Evolutionary conservation across 1,140 invertebrate genomes (phyloP).

Genomic region (Andricus grossulariae): DNA sequence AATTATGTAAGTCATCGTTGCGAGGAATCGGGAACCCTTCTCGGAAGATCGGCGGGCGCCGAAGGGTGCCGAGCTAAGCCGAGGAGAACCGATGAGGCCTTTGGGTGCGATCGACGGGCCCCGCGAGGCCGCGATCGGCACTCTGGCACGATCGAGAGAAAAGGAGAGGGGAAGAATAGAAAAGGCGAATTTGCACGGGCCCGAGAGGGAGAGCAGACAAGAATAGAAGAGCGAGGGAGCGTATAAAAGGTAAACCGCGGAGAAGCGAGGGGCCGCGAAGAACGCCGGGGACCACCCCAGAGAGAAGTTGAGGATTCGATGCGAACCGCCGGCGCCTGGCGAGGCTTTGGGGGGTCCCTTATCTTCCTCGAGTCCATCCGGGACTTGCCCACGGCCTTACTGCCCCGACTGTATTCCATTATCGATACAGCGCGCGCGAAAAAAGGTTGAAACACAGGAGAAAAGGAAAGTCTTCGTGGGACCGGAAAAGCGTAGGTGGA

Average conservation of each 20-base stretch:
- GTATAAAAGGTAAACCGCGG: conserved; percentile 38
- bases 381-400: conserved; percentile 64
- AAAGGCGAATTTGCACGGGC: conserved; percentile 11
- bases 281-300: conserved; percentile 73
- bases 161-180: conserved; percentile 42
- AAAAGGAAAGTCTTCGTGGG: too few relatives aligned
- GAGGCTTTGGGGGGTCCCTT: conserved; percentile 73
- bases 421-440: conserved; percentile 53
- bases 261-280: conserved; percentile 46
- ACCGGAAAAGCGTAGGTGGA: too few relatives aligned
- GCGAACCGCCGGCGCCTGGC: conserved; percentile 70
- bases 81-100: conserved; percentile 24
- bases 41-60: conserved; percentile 59
- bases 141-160: conserved; percentile 32
- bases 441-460: too few relatives aligned
- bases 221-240: conserved; percentile 15
- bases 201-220: conserved; percentile 34
- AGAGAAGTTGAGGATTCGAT: conserved; percentile 68
- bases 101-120: not conserved
- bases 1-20: conserved; percentile 62
- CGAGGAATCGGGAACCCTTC: conserved; percentile 54
- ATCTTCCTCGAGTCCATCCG: conserved; percentile 67
- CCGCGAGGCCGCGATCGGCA: conserved; percentile 26
- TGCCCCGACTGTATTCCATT: conserved; percentile 64
- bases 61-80: conserved; percentile 47